These are phyloP conservation scores for Phaonia tiefii DNA, from an alignment of 2,888 invertebrate genomes.

Conservation along the genomic window DNA sequence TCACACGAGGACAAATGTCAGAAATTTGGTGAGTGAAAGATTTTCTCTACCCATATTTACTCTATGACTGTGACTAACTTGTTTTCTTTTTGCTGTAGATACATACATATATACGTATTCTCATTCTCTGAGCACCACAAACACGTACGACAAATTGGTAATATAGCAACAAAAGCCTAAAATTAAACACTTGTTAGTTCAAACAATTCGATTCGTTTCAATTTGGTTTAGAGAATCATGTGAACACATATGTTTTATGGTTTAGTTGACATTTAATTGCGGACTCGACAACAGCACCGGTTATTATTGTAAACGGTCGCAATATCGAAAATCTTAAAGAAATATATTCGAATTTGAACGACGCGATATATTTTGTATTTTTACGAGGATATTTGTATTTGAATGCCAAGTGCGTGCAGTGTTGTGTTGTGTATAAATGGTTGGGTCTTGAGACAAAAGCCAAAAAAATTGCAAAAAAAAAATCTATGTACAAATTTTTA, in stretches of 20 bases:
- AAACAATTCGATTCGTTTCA: background rate
- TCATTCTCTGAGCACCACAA: slow-evolving; percentile 41
- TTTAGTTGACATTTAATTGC: slow-evolving; percentile 62
- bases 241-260: slow-evolving; percentile 26
- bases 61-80: slow-evolving; percentile 27
- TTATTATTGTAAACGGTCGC: background rate
- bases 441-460: background rate
- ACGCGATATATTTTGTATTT: background rate
- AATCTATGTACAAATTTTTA: slow-evolving; percentile 13
- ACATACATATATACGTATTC: background rate
- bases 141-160: slow-evolving; percentile 18
- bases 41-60: no score
- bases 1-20: no score
- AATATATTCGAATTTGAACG: background rate
- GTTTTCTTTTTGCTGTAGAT: slow-evolving; percentile 13
- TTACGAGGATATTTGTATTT: background rate
- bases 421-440: background rate
- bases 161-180: background rate
- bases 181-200: slow-evolving; percentile 53
- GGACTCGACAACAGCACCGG: slow-evolving; percentile 52
- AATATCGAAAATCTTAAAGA: slow-evolving; percentile 12
- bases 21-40: no score
- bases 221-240: slow-evolving; percentile 45
- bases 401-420: background rate
- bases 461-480: slow-evolving; percentile 19